Evolutionary conservation across 2,888 invertebrate genomes (phyloP), one percentile per base, ranked within the genome.

Genomic region (Rhingia campestris): DNA sequence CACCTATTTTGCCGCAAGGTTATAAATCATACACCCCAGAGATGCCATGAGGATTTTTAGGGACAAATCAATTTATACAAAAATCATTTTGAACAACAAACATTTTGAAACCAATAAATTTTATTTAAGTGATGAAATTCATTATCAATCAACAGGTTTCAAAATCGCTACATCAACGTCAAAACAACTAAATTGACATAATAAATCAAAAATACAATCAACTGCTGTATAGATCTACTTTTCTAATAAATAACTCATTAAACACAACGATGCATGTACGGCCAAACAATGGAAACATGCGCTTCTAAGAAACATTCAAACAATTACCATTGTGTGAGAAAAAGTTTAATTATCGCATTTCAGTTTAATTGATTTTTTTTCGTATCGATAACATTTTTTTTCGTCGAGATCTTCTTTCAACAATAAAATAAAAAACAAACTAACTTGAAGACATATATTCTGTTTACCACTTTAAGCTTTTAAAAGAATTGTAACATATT

Each of bases 401-500:
- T 12, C 9, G 1, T 59, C 12, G 32, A 12, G 12, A 22, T 61
- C 35, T 22, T 7, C 30, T n/a, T 45, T 35, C 37, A 12, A 56
- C 35, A 12, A 56, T n/a, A 4, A 32, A 32, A 45, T 9, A 10
- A 14, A 59, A 7, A 12, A 33, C 32, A 41, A 12, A 49, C 6
- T 22, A 2, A 7, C 14, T 47, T 22, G 32, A n/a, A 5, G n/a
- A 45, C 9, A 41, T 12, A 35, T 37, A 56, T 39, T 37, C 47
- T 69, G 47, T 66, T 66, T 66, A 66, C 53, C 9, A 30, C n/a
- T n/a, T n/a, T n/a, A n/a, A n/a, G n/a, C n/a, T n/a, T n/a, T 14
- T 12, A 66, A 43, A 43, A 66, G n/a, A 61, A 35, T 45, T 1
- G 2, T 22, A 61, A 33, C 10, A 14, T 10, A 61, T 47, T 33